Conservation (phyloP, 2,888 invertebrate genomes). For the Microctonus aethiopoides region DNA sequence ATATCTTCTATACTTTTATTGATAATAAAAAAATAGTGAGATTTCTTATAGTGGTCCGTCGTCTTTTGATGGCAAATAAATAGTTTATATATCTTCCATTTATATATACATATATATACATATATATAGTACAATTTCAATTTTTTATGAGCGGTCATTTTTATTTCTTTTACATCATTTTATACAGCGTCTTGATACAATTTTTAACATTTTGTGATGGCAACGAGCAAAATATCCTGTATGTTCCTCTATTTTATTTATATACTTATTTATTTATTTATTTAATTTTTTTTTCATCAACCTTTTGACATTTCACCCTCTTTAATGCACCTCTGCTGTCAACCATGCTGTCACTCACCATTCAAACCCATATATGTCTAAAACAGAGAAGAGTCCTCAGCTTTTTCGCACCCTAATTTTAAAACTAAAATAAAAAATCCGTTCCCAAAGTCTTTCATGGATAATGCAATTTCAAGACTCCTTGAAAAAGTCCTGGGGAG, state of each 20-base stretch:
- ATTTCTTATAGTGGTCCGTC: not conserved
- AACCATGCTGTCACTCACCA: constrained; percentile 25
- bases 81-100: too few species aligned
- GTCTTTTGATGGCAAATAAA: not conserved
- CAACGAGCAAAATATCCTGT: not conserved
- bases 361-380: constrained; percentile 25
- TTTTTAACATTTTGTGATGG: not conserved
- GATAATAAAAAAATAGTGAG: not conserved
- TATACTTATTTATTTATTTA: too few species aligned
- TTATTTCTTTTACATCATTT: not conserved
- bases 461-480: constrained; percentile 47
- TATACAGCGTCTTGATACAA: not conserved
- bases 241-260: not conserved
- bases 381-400: constrained; percentile 45
- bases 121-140: not conserved
- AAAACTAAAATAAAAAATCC: not conserved
- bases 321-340: not conserved
- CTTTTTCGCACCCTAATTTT: not conserved
- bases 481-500: not conserved
- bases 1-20: not conserved
- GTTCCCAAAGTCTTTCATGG: constrained; percentile 39
- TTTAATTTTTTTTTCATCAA: not conserved
- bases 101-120: too few species aligned
- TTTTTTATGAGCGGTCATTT: not conserved
- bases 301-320: not conserved